A percentile compares a stretch with the other conserved stretches of the same genome.
Evolutionary conservation across 2,888 invertebrate genomes (phyloP).

Genomic region (Branchellion lobata): DNA sequence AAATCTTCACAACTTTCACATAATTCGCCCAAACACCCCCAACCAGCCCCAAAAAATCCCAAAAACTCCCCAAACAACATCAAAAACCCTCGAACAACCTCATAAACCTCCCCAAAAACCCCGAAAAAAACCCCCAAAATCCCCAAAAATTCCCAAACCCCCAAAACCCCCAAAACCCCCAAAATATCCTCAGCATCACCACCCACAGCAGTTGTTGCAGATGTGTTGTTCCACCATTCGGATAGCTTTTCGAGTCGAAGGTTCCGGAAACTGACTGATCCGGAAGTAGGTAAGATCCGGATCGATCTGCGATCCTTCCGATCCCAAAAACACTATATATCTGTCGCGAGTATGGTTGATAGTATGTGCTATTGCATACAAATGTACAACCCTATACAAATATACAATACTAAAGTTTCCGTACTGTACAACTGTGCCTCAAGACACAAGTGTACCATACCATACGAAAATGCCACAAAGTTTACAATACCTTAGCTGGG

Average conservation of each 20-base stretch:
- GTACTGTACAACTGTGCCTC: too few relatives aligned
- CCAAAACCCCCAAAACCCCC: neutral
- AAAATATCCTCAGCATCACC: neutral
- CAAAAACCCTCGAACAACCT: too few relatives aligned
- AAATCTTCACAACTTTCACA: too few relatives aligned
- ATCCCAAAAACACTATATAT: constrained; percentile 25
- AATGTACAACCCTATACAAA: too few relatives aligned
- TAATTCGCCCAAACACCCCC: neutral
- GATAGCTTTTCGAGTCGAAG: constrained; percentile 12
- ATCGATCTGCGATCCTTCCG: neutral
- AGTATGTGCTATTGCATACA: too few relatives aligned
- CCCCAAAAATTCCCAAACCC: neutral
- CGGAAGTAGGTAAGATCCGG: constrained; percentile 17
- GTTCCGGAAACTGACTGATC: constrained; percentile 42
- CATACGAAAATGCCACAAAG: too few relatives aligned
- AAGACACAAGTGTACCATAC: too few relatives aligned
- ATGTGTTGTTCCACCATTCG: constrained; percentile 5
- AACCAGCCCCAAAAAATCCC: neutral
- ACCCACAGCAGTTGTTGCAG: constrained; percentile 44
- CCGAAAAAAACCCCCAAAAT: neutral
- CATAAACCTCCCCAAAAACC: too few relatives aligned
- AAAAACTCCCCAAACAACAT: too few relatives aligned
- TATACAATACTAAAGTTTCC: too few relatives aligned
- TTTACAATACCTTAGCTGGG: too few relatives aligned
- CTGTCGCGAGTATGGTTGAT: too few relatives aligned